Evolutionary conservation across 2,888 invertebrate species (phyloP).

Genomic region (Drosophila paranaensis): DNA sequence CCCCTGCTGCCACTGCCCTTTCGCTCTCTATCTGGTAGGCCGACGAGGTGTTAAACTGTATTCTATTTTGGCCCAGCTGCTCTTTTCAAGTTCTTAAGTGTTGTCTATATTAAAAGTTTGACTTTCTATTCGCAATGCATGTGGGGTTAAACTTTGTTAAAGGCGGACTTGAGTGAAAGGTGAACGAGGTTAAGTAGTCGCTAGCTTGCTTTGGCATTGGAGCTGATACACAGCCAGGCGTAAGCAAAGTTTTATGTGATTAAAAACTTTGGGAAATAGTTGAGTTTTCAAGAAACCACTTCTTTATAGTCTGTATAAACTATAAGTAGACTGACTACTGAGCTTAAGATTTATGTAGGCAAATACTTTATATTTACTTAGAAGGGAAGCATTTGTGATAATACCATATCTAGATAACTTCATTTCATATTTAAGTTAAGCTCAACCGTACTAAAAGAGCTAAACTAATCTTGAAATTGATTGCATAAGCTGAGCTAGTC

Average conservation of each 20-base stretch:
- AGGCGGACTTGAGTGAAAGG: neutral
- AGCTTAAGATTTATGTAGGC: neutral
- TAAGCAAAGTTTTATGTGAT: neutral
- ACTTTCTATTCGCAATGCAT: constrained; percentile 11
- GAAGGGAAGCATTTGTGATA: too few relatives aligned
- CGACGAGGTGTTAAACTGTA: constrained; percentile 36
- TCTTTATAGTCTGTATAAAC: neutral
- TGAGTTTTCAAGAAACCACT: neutral
- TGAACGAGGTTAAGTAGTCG: neutral
- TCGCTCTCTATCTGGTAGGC: too few relatives aligned
- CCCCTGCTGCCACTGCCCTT: neutral
- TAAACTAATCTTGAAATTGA: too few relatives aligned
- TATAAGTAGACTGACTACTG: neutral
- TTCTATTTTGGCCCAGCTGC: constrained; percentile 25
- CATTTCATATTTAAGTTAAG: too few relatives aligned
- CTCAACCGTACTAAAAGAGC: too few relatives aligned
- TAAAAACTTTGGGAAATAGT: constrained; percentile 1
- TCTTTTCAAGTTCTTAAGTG: constrained; percentile 44
- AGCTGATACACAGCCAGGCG: neutral
- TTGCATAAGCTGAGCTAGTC: neutral
- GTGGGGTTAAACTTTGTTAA: constrained; percentile 22
- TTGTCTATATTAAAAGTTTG: constrained; percentile 37
- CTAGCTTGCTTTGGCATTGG: neutral
- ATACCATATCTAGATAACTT: too few relatives aligned
- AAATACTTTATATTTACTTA: too few relatives aligned